Conservation (phyloP, 2,888 invertebrate species). For the Chrysina gloriosa region DNA sequence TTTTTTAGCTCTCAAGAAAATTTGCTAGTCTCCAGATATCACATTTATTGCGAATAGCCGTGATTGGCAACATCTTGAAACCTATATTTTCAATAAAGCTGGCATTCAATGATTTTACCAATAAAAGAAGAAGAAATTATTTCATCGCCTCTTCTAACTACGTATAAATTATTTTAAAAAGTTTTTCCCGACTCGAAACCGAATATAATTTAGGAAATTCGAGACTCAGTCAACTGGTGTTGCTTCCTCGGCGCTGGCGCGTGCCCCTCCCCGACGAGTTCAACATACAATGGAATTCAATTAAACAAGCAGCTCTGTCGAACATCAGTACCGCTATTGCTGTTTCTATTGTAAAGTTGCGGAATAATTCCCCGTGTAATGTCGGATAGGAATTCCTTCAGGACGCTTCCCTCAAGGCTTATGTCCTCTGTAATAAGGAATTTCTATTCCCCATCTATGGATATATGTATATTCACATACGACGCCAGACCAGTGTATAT, state of each 20-base stretch:
- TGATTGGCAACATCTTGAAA: too few relatives aligned
- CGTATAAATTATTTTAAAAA: neutral
- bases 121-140: too few relatives aligned
- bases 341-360: constrained; percentile 46
- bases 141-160: neutral
- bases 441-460: constrained; percentile 1
- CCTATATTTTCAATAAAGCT: too few relatives aligned
- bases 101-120: too few relatives aligned
- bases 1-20: too few relatives aligned
- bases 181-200: neutral
- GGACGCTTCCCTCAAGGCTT: constrained; percentile 50
- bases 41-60: too few relatives aligned
- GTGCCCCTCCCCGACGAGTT: constrained; percentile 53
- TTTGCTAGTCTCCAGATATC: too few relatives aligned
- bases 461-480: neutral
- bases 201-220: constrained; percentile 2
- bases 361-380: constrained; percentile 59
- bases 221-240: neutral
- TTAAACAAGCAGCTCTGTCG: constrained; percentile 60
- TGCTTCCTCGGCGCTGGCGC: constrained; percentile 49
- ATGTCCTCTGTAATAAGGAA: constrained; percentile 41
- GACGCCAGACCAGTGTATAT: neutral
- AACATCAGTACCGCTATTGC: constrained; percentile 51
- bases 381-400: constrained; percentile 56
- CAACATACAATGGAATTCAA: constrained; percentile 62